A percentile compares a stretch with the other conserved stretches of the same genome.
Evolutionary conservation across 2,888 invertebrate species (phyloP).

Genomic region (Pemphredon lugubris): DNA sequence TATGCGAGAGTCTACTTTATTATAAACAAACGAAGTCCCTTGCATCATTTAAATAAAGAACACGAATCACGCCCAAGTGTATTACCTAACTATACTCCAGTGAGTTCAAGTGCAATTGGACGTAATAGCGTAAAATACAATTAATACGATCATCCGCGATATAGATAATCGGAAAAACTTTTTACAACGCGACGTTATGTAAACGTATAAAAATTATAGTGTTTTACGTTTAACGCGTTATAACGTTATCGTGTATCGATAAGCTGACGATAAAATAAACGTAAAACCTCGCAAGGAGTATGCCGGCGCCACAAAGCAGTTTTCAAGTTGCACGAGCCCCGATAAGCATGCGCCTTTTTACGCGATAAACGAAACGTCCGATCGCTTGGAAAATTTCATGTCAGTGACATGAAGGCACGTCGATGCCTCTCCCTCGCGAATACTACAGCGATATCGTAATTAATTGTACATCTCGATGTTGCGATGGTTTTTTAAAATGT

Average conservation of each 20-base stretch:
- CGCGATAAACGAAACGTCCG: neutral
- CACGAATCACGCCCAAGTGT: too few relatives aligned
- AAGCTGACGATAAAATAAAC: constrained; percentile 40
- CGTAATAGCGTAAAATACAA: too few relatives aligned
- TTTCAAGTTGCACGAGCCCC: constrained; percentile 16
- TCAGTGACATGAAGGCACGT: neutral
- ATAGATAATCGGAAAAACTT: too few relatives aligned
- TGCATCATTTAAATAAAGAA: too few relatives aligned
- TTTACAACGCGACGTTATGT: neutral
- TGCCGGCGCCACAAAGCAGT: constrained; percentile 7
- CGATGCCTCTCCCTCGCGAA: neutral
- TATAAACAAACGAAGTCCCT: too few relatives aligned
- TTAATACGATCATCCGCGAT: too few relatives aligned
- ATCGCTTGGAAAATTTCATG: constrained; percentile 26
- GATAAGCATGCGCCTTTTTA: constrained; percentile 17
- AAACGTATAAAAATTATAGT: constrained; percentile 21
- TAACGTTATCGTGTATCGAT: constrained; percentile 51
- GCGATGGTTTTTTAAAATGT: too few relatives aligned
- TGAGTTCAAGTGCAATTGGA: too few relatives aligned
- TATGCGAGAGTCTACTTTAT: too few relatives aligned
- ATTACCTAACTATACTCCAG: too few relatives aligned
- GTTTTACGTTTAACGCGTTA: constrained; percentile 20
- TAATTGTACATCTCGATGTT: neutral
- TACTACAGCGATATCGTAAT: neutral
- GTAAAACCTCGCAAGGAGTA: constrained; percentile 12